phyloP scores from a whole-genome alignment of 2,113 vertebrate species.

The Alectura lathami region DNA sequence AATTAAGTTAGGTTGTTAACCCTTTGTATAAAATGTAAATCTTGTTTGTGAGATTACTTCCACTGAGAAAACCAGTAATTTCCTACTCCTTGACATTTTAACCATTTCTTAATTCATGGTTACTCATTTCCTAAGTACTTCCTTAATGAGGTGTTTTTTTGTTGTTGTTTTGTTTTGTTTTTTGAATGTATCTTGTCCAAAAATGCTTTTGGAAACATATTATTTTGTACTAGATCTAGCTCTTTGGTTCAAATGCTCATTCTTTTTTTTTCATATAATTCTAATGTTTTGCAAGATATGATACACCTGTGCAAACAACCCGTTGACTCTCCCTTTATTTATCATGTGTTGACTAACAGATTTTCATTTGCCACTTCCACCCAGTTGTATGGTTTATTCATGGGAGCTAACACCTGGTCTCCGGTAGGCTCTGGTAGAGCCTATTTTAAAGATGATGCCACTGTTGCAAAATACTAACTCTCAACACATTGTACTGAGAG shows the following conservation, averaged over 20 bases:
- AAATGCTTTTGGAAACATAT: background rate
- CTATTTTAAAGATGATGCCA: background rate
- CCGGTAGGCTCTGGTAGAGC: background rate
- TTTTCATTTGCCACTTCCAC: background rate
- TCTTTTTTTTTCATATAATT: background rate
- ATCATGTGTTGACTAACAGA: background rate
- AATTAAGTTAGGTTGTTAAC: background rate
- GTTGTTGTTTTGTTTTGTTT: too few relatives aligned
- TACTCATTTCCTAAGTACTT: background rate
- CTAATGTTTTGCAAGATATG: background rate
- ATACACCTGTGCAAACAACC: background rate
- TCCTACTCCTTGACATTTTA: background rate
- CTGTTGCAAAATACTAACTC: background rate
- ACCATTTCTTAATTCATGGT: background rate
- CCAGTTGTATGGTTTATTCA: background rate
- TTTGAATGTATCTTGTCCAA: background rate
- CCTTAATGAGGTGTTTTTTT: background rate
- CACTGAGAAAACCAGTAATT: background rate
- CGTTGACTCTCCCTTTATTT: background rate
- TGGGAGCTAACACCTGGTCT: background rate
- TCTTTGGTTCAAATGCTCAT: background rate
- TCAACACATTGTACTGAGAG: background rate
- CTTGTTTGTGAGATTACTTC: background rate
- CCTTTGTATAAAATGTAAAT: background rate
- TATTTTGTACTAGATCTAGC: background rate